Percentiles rank a stretch among this genome's conserved stretches.
Evolutionary conservation across 2,113 vertebrate species (phyloP).

Genomic region (Takifugu bimaculatus): DNA sequence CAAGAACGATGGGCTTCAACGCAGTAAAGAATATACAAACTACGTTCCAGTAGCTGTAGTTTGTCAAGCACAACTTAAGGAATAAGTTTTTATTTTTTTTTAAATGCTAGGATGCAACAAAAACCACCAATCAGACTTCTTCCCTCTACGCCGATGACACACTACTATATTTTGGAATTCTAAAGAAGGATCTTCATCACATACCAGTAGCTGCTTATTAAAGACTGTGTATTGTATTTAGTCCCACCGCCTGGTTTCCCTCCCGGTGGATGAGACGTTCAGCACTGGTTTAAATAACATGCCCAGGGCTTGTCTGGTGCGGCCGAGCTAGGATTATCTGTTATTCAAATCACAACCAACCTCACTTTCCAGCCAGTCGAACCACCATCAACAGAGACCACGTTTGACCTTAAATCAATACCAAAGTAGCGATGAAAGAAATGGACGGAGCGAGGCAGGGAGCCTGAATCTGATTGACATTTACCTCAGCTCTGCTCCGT

Average conservation of each 20-base stretch:
- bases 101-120: background rate
- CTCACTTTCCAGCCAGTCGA: conserved; percentile 19
- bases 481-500: conserved; percentile 28
- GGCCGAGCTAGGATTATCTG: conserved; percentile 40
- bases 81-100: background rate
- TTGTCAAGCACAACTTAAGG: too few relatives aligned
- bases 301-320: conserved; percentile 18
- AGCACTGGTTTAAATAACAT: background rate
- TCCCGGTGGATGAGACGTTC: background rate
- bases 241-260: background rate
- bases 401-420: conserved; percentile 53
- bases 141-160: conserved; percentile 9
- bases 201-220: background rate
- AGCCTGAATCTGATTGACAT: conserved; percentile 44
- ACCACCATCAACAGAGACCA: conserved; percentile 39
- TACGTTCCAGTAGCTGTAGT: too few relatives aligned
- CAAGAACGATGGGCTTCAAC: background rate
- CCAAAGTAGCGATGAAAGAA: conserved; percentile 29
- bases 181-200: background rate
- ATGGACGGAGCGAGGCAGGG: conserved; percentile 7
- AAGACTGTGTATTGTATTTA: background rate
- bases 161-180: background rate
- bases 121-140: background rate
- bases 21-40: background rate
- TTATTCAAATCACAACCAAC: conserved; percentile 49